phyloP scores from a whole-genome alignment of 2,888 invertebrate genomes.

The Drosophila kuntzei region DNA sequence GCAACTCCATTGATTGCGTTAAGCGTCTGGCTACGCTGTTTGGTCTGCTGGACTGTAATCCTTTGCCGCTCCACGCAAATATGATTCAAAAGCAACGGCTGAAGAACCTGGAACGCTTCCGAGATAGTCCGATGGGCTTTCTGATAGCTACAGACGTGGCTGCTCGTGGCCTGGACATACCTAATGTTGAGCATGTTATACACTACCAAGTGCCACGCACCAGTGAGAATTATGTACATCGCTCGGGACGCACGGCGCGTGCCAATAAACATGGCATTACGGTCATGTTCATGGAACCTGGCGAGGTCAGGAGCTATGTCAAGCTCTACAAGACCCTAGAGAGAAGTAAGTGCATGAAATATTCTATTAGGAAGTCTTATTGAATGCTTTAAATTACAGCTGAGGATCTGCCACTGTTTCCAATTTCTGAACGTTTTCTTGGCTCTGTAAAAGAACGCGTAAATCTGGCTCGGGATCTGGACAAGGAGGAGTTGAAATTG shows the following conservation, averaged over 20 bases:
- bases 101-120: conserved; percentile 96
- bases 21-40: conserved; percentile 91
- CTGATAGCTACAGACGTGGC: conserved; percentile 98
- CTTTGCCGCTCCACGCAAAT: conserved; percentile 92
- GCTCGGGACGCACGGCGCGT: conserved; percentile 98
- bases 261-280: conserved; percentile 95
- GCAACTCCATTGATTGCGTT: conserved; percentile 97
- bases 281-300: conserved; percentile 95
- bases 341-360: conserved; percentile 89
- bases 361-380: background rate
- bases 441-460: conserved; percentile 90
- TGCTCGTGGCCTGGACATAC: conserved; percentile 98
- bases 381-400: conserved; percentile 86
- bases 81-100: conserved; percentile 98
- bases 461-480: conserved; percentile 91
- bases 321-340: conserved; percentile 94
- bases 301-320: conserved; percentile 92
- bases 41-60: conserved; percentile 89
- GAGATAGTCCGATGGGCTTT: conserved; percentile 90
- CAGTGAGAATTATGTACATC: conserved; percentile 97
- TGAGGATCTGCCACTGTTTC: conserved; percentile 93
- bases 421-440: conserved; percentile 88
- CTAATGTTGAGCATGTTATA: conserved; percentile 96
- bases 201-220: conserved; percentile 99
- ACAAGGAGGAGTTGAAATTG: conserved; percentile 90